Conservation (phyloP, 1,140 invertebrate genomes). For the Pissodes strobi region DNA sequence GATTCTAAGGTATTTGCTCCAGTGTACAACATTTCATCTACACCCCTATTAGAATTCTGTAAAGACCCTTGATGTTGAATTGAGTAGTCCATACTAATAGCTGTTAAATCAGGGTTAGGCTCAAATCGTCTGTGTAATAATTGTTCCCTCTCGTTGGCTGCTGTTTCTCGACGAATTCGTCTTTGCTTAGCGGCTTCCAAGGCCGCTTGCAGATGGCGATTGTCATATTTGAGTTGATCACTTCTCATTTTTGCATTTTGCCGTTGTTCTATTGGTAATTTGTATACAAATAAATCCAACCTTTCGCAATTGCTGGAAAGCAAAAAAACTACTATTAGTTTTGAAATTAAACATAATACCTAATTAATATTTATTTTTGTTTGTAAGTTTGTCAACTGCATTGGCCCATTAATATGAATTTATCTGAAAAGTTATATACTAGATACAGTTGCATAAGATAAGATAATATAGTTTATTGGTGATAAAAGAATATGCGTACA, state of each 20-base stretch:
- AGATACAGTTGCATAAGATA: too few species aligned
- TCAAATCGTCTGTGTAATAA: constrained; percentile 82
- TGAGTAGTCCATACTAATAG: constrained; percentile 87
- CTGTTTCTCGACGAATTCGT: constrained; percentile 69
- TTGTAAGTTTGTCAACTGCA: too few species aligned
- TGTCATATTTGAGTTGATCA: constrained; percentile 96
- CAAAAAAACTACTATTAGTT: too few species aligned
- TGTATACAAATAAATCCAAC: constrained; percentile 86
- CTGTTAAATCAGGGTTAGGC: constrained; percentile 78
- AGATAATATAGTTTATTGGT: too few species aligned
- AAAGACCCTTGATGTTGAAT: constrained; percentile 80
- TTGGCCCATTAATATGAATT: too few species aligned
- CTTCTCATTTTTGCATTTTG: constrained; percentile 89
- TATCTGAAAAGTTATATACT: too few species aligned
- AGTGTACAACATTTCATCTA: constrained; percentile 81
- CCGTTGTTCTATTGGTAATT: constrained; percentile 86
- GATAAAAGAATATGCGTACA: too few species aligned
- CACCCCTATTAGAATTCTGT: constrained; percentile 77
- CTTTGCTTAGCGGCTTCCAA: constrained; percentile 73
- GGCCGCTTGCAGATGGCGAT: constrained; percentile 84
- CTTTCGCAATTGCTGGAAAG: constrained; percentile 85
- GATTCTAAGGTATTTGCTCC: constrained; percentile 65
- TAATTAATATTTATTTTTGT: too few species aligned
- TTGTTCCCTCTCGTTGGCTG: constrained; percentile 84
- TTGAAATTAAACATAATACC: too few species aligned